A percentile compares a stretch with the other conserved stretches of the same genome.
Evolutionary conservation across 2,113 vertebrate genomes (phyloP).

Genomic region (Anas platyrhynchos): DNA sequence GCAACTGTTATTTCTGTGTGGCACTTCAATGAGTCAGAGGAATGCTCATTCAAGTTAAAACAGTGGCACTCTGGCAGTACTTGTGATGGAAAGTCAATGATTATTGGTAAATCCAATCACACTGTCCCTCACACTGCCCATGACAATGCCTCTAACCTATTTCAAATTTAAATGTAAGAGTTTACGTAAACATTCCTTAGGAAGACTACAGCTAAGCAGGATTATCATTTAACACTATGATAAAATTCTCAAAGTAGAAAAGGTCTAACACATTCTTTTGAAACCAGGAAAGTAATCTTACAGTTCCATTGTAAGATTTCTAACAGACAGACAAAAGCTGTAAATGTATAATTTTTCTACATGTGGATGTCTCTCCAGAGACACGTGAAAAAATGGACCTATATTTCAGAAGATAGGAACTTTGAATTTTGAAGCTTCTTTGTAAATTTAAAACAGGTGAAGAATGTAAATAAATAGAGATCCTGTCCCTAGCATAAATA

Average conservation of each 20-base stretch:
- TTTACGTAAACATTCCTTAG: not conserved
- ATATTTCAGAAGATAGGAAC: not conserved
- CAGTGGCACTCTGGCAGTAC: not conserved
- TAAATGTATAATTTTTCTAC: not conserved
- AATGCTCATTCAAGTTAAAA: conserved; percentile 34
- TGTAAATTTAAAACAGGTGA: not conserved
- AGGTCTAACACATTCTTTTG: not conserved
- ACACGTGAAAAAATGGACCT: not conserved
- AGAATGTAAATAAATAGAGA: not conserved
- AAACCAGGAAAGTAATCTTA: not conserved
- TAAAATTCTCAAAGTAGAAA: not conserved
- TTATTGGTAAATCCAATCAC: not conserved
- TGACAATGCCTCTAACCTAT: not conserved
- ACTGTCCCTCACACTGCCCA: not conserved
- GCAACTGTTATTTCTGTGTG: conserved; percentile 66
- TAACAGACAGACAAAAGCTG: not conserved
- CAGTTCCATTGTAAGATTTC: conserved; percentile 1
- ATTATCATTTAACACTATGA: not conserved
- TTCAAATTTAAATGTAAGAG: not conserved
- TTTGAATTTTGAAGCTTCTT: not conserved
- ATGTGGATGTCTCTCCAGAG: not conserved
- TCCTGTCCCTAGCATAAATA: not conserved
- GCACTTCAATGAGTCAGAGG: conserved; percentile 40
- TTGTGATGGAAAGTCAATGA: not conserved
- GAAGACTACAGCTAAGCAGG: not conserved